phyloP scores from a whole-genome alignment of 2,797 vertebrate species.

The Cyprinella venusta region DNA sequence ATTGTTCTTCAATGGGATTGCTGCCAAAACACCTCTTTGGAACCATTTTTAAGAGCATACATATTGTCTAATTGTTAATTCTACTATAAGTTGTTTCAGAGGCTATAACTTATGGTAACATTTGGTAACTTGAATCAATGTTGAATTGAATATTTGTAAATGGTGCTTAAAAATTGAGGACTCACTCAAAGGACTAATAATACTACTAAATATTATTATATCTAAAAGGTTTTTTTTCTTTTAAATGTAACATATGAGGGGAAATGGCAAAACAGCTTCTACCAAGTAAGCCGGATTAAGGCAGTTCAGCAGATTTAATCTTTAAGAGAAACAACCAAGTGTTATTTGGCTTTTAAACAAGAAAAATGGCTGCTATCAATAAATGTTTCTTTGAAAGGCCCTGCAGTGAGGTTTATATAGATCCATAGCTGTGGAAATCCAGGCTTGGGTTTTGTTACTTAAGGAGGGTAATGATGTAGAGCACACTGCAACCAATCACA shows the following conservation, averaged over 20 bases:
- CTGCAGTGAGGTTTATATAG: conserved; percentile 26
- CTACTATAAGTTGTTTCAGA: neutral
- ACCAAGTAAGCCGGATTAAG: neutral
- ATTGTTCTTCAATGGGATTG: too few species aligned
- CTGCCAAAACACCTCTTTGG: too few species aligned
- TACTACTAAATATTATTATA: neutral
- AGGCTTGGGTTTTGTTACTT: conserved; percentile 33
- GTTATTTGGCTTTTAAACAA: conserved; percentile 28
- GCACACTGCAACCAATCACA: conserved; percentile 52
- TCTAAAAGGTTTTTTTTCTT: neutral
- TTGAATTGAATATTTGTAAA: neutral
- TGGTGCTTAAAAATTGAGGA: neutral
- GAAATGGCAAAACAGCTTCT: neutral
- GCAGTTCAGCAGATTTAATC: conserved; percentile 27
- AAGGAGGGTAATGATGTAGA: conserved; percentile 39
- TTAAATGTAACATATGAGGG: neutral
- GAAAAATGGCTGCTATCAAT: conserved; percentile 44
- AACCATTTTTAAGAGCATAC: too few species aligned
- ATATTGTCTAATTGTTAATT: neutral
- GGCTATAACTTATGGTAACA: neutral
- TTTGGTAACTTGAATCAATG: too few species aligned
- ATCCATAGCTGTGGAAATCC: conserved; percentile 24
- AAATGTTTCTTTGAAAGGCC: conserved; percentile 29
- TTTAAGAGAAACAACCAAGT: conserved; percentile 15
- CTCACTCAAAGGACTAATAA: neutral